A percentile compares a stretch with the other conserved stretches of the same genome.
These are phyloP conservation scores for Galerucella pusilla DNA, from an alignment of 2,888 invertebrate genomes.

Conservation along the genomic window DNA sequence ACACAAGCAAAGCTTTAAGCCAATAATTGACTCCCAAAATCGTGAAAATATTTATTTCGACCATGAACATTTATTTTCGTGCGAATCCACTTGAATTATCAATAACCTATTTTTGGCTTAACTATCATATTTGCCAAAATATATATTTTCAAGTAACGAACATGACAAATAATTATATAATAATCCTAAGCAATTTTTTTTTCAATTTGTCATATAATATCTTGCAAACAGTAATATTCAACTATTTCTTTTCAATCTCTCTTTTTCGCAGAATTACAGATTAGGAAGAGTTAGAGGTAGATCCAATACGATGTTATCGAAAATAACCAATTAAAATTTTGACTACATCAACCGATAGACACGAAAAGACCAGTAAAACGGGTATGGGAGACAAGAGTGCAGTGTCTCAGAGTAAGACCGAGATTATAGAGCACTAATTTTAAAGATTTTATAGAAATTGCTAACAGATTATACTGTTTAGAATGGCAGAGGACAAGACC, in stretches of 20 bases:
- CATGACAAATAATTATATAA: conserved; percentile 5
- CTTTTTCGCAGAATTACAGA: background rate
- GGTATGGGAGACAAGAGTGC: too few species aligned
- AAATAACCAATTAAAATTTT: too few species aligned
- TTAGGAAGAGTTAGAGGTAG: background rate
- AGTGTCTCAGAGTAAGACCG: too few species aligned
- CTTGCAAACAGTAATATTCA: background rate
- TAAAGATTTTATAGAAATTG: too few species aligned
- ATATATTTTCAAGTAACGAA: conserved; percentile 9
- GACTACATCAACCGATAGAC: too few species aligned
- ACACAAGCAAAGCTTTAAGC: background rate
- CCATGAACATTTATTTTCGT: background rate
- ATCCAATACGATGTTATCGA: too few species aligned
- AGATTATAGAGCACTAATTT: too few species aligned
- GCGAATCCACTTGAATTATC: too few species aligned
- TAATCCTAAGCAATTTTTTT: background rate
- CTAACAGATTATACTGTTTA: too few species aligned
- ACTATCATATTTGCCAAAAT: background rate
- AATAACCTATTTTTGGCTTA: background rate
- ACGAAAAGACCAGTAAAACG: too few species aligned
- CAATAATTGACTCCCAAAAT: background rate
- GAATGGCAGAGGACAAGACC: too few species aligned
- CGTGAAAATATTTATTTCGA: background rate
- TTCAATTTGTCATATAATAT: conserved; percentile 2
- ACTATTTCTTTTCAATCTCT: background rate